A percentile compares a stretch with the other conserved stretches of the same genome.
Evolutionary conservation across 2,797 vertebrate species (phyloP).

Genomic region (Rhinatrema bivittatum): DNA sequence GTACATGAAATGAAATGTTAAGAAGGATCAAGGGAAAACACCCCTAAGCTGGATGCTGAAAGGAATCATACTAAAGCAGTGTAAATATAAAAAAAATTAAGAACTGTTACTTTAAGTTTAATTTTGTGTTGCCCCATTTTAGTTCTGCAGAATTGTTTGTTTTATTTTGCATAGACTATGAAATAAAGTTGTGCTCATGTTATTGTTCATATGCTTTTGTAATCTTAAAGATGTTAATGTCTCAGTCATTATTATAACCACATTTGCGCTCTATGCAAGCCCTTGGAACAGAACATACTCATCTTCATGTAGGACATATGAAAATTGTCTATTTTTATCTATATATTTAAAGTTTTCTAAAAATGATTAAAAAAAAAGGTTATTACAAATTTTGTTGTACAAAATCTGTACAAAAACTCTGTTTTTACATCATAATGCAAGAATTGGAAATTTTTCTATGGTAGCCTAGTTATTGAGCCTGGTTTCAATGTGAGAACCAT

Average conservation of each 20-base stretch:
- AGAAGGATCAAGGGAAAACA: constrained; percentile 38
- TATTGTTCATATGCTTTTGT: constrained; percentile 65
- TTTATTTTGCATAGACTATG: constrained; percentile 46
- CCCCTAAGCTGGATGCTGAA: constrained; percentile 42
- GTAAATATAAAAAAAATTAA: constrained; percentile 55
- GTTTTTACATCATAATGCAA: constrained; percentile 76
- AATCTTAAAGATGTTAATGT: constrained; percentile 61
- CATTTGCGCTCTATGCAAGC: constrained; percentile 73
- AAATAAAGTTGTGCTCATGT: constrained; percentile 55
- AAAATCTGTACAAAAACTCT: constrained; percentile 75
- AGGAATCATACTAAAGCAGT: constrained; percentile 51
- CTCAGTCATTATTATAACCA: constrained; percentile 69
- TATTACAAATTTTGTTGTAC: constrained; percentile 73
- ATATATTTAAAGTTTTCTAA: constrained; percentile 82
- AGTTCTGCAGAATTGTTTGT: constrained; percentile 41
- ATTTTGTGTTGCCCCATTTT: constrained; percentile 39
- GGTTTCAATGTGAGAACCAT: constrained; percentile 74
- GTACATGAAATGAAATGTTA: constrained; percentile 47
- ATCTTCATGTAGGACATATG: constrained; percentile 76
- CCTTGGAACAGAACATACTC: constrained; percentile 72
- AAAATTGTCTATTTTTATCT: constrained; percentile 81
- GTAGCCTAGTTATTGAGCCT: constrained; percentile 71
- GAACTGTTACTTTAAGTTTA: constrained; percentile 51
- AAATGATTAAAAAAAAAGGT: constrained; percentile 70
- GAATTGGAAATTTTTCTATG: constrained; percentile 73